A percentile compares a stretch with the other conserved stretches of the same genome.
Conservation (phyloP, 2,113 vertebrate genomes). For the Oceanites oceanicus region DNA sequence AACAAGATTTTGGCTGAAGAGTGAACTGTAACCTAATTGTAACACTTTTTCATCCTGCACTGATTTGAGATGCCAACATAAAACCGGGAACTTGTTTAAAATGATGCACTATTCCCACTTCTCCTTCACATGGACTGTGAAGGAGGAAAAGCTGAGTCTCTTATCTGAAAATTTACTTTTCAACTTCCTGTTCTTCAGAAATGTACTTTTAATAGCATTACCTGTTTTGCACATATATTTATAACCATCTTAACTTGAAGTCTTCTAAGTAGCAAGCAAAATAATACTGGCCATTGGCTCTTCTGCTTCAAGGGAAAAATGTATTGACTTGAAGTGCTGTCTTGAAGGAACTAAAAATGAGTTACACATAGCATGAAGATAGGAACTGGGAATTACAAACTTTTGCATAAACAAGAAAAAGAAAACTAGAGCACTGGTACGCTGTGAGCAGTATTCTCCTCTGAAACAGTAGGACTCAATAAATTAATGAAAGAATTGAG, state of each 20-base stretch:
- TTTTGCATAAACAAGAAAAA: neutral
- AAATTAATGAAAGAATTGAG: neutral
- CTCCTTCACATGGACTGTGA: neutral
- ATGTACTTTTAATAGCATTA: neutral
- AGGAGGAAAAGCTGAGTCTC: neutral
- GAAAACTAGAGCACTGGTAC: neutral
- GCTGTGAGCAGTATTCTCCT: neutral
- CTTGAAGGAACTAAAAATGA: neutral
- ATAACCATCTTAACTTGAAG: neutral
- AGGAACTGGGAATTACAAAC: neutral
- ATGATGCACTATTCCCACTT: neutral
- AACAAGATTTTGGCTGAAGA: neutral
- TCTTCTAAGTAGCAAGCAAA: neutral
- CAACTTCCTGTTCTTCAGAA: neutral
- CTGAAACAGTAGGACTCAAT: neutral
- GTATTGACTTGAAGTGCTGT: neutral
- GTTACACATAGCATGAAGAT: rapidly evolving
- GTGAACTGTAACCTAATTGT: neutral
- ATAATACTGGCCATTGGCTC: neutral
- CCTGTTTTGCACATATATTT: neutral
- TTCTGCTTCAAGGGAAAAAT: neutral
- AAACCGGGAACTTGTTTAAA: neutral
- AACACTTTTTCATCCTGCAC: neutral
- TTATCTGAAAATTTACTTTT: neutral
- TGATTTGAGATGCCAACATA: neutral